Base-by-base conservation (phyloP, 2,888 invertebrate species). In the Catocala sponsa region DNA sequence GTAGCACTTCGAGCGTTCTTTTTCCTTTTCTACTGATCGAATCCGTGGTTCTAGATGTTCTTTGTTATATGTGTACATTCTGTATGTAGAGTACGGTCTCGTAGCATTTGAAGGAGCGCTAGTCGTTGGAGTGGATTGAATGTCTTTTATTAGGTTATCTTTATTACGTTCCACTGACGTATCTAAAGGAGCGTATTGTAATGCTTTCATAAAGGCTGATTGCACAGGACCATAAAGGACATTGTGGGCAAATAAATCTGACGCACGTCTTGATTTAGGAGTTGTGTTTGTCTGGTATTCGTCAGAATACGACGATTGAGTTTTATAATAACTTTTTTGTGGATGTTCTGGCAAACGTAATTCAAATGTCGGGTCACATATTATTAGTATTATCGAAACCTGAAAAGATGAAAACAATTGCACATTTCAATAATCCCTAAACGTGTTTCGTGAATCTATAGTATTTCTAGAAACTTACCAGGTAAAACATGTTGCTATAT, bases 131-230 rank as follows among this genome's bases (percentile, higher is more conserved):
- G 49, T 33, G 25, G 13, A 12, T 6, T 10, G 13, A 47, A 47
- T 47, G 25, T 47, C 7, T 15, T 47, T 6, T 47, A 6, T 15
- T 15, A 7, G 2, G n/a, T 49, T 11, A 35, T 38, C 33, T 41
- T 9, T 51, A 25, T 4, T 25, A 13, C n/a, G 12, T 35, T 12
- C 35, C 38, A 38, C 2, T 15, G 46, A 7, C 1, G 42, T 6
- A 52, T 41, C 11, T 48, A 82, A 59, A 11, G 85, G 85, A 5
- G 85, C 85, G 42, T 83, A 85, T 53, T 85, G 85, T 32, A 85
- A 58, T 10, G 35, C 65, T 48, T 48, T 62, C 10, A 48, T 7
- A 2, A 9, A 15, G 2, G 9, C 6, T 9, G 51, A 12, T n/a
- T 5, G 32, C n/a, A 42, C 15, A 0, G 43, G 35, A 11, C 44